These are phyloP conservation scores for Ceratothoa steindachneri DNA, from an alignment of 2,888 invertebrate species.

Conservation along the genomic window DNA sequence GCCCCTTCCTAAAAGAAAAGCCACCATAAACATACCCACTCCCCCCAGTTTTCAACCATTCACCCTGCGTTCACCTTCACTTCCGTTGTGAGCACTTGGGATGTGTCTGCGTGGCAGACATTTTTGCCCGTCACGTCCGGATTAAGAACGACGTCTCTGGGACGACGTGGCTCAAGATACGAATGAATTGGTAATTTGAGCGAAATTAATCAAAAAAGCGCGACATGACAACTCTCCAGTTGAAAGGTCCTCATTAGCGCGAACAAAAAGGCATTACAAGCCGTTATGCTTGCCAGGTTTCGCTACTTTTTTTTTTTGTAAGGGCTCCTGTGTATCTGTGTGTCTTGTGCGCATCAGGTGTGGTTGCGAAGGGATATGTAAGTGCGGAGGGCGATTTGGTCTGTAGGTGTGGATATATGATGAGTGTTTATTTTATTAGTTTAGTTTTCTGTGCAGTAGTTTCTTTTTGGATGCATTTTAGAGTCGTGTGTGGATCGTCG, in stretches of 20 bases:
- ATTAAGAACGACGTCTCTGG: background rate
- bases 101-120: background rate
- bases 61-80: too few species aligned
- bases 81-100: background rate
- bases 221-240: background rate
- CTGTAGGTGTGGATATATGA: too few species aligned
- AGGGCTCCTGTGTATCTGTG: background rate
- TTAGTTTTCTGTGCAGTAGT: too few species aligned
- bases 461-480: too few species aligned
- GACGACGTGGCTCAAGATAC: background rate
- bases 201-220: background rate
- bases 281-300: background rate
- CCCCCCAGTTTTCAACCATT: too few species aligned
- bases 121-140: background rate
- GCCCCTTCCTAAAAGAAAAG: too few species aligned
- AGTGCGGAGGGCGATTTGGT: too few species aligned
- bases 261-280: background rate
- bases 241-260: background rate
- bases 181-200: background rate
- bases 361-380: conserved; percentile 2
- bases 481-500: too few species aligned
- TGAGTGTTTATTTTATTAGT: too few species aligned
- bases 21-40: too few species aligned
- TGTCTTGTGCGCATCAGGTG: conserved; percentile 4
- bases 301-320: background rate